phyloP scores from a whole-genome alignment of 2,888 invertebrate species.

The Melangyna quadrimaculata region DNA sequence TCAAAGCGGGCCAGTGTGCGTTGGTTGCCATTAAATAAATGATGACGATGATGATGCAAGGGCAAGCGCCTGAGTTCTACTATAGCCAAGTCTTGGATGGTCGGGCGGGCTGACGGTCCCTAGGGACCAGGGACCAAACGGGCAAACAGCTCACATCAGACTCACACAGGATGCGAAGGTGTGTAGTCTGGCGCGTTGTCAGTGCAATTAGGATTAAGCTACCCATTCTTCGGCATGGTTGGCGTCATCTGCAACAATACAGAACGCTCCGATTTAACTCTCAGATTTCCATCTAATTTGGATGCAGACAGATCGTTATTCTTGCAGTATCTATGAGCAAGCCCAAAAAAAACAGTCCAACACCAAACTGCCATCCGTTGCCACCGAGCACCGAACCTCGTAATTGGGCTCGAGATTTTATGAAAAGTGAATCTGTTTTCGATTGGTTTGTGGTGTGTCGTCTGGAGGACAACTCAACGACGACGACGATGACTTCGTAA shows the following conservation, averaged over 20 bases:
- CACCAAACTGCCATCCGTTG: background rate
- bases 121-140: constrained; percentile 1
- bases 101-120: background rate
- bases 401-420: constrained; percentile 49
- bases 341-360: background rate
- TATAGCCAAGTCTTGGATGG: background rate
- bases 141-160: background rate
- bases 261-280: constrained; percentile 61
- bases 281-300: constrained; percentile 63
- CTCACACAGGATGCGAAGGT: constrained; percentile 51
- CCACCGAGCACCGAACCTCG: constrained; percentile 9
- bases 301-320: constrained; percentile 68
- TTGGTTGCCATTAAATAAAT: constrained; percentile 56
- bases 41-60: constrained; percentile 54
- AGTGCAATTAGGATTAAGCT: constrained; percentile 69
- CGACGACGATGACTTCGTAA: background rate
- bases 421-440: constrained; percentile 68
- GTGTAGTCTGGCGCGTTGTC: constrained; percentile 65
- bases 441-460: constrained; percentile 1
- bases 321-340: constrained; percentile 50
- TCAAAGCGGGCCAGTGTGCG: constrained; percentile 44
- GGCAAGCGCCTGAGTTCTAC: constrained; percentile 38
- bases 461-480: constrained; percentile 7
- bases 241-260: constrained; percentile 62
- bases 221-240: constrained; percentile 33